phyloP scores from a whole-genome alignment of 2,888 invertebrate genomes.

The Sipunculus nudus region DNA sequence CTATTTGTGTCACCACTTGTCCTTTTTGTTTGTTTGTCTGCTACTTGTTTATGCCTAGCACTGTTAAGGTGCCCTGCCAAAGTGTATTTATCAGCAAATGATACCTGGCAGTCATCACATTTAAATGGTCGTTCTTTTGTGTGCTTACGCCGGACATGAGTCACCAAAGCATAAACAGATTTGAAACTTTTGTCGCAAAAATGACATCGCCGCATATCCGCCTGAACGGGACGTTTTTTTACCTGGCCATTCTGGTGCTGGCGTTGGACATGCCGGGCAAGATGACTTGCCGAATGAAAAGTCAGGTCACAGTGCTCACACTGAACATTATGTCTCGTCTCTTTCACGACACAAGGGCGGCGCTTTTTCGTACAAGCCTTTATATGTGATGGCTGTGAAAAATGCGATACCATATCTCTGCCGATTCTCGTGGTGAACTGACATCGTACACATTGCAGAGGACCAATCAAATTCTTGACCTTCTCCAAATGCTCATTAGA shows the following conservation, averaged over 20 bases:
- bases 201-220: conserved; percentile 23
- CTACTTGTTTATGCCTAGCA: conserved; percentile 27
- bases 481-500: too few species aligned
- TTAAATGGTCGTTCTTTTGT: conserved; percentile 38
- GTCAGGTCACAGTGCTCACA: conserved; percentile 54
- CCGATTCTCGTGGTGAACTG: conserved; percentile 44
- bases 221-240: background rate
- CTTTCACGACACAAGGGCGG: conserved; percentile 53
- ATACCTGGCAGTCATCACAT: conserved; percentile 45
- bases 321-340: conserved; percentile 49
- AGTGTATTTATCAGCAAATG: conserved; percentile 38
- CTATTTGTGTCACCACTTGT: background rate
- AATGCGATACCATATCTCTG: conserved; percentile 50
- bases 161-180: conserved; percentile 37
- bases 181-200: conserved; percentile 38
- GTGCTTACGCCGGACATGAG: conserved; percentile 42
- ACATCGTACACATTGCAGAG: conserved; percentile 58
- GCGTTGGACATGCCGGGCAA: conserved; percentile 48
- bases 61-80: conserved; percentile 36
- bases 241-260: conserved; percentile 44
- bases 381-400: conserved; percentile 44
- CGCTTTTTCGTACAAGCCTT: conserved; percentile 23
- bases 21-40: background rate
- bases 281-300: conserved; percentile 48
- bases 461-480: conserved; percentile 49